These are phyloP conservation scores for Panurus biarmicus DNA, from an alignment of 2,113 vertebrate species.

Conservation along the genomic window DNA sequence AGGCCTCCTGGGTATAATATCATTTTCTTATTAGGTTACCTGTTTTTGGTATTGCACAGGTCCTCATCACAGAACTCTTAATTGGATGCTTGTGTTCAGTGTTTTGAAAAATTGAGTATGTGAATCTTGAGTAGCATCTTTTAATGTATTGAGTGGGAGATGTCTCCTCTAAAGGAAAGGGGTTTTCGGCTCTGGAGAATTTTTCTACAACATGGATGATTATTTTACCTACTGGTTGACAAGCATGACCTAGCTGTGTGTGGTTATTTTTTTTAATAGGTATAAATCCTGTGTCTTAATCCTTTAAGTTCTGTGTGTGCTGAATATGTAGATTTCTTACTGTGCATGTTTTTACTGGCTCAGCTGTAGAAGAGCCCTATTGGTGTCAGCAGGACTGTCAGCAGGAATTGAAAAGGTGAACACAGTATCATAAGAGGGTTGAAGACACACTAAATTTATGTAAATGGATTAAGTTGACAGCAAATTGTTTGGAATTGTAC, in stretches of 20 bases:
- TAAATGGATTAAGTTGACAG: background rate
- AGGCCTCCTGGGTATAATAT: background rate
- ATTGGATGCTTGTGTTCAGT: background rate
- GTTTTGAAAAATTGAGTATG: background rate
- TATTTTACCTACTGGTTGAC: background rate
- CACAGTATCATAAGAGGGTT: background rate
- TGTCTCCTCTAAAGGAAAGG: background rate
- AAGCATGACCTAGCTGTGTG: background rate
- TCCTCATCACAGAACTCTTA: background rate
- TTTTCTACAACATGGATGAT: background rate
- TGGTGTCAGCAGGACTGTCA: background rate
- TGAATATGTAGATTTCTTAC: background rate
- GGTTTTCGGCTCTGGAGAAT: background rate
- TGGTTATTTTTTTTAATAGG: background rate
- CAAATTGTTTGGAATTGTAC: background rate
- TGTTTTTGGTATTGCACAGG: background rate
- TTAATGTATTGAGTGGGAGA: background rate
- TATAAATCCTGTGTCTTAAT: background rate
- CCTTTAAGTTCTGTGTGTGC: background rate
- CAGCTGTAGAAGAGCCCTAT: background rate
- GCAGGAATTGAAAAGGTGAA: background rate
- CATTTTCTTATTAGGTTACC: background rate
- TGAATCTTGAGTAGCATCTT: background rate
- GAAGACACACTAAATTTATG: background rate
- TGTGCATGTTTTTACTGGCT: background rate